Evolutionary conservation across 2,797 vertebrate genomes (phyloP).

Genomic region (Lacerta bilineata): DNA sequence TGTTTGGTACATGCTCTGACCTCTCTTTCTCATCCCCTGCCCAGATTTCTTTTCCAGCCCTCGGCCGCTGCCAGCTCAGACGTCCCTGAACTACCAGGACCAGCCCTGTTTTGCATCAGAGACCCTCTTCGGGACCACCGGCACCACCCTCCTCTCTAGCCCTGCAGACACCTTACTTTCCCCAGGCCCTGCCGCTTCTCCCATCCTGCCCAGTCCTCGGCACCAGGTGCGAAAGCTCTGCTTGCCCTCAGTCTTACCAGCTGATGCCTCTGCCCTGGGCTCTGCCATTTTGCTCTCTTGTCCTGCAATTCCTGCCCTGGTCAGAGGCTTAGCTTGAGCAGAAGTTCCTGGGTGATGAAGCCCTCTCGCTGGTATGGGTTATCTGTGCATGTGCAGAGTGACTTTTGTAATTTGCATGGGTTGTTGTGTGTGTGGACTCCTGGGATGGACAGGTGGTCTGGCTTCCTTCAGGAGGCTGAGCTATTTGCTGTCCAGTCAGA

Average conservation of each 20-base stretch:
- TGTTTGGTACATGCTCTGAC: not conserved
- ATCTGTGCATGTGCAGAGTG: not conserved
- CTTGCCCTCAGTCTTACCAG: slow-evolving; percentile 17
- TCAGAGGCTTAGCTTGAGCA: not conserved
- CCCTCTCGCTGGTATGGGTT: not conserved
- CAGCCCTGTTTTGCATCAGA: slow-evolving; percentile 70
- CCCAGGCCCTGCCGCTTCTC: not conserved
- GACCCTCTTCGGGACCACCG: slow-evolving; percentile 57
- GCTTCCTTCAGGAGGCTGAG: not conserved
- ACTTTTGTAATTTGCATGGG: not conserved
- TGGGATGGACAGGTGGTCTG: not conserved
- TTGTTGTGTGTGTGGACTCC: not conserved
- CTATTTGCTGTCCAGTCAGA: too few species aligned
- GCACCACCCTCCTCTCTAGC: slow-evolving; percentile 34
- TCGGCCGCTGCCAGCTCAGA: slow-evolving; percentile 50
- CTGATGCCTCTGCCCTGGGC: not conserved
- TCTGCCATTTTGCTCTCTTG: not conserved
- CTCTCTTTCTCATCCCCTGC: slow-evolving; percentile 14
- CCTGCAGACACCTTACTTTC: slow-evolving; percentile 33
- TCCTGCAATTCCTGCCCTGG: not conserved
- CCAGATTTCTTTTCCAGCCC: slow-evolving; percentile 79
- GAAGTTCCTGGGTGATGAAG: not conserved
- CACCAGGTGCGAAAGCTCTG: slow-evolving; percentile 73
- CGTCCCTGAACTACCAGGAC: slow-evolving; percentile 69
- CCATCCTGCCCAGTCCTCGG: slow-evolving; percentile 39